Percentiles rank a stretch among this genome's conserved stretches.
Evolutionary conservation across 2,888 invertebrate genomes (phyloP).

Genomic region (Caenorhabditis angaria): DNA sequence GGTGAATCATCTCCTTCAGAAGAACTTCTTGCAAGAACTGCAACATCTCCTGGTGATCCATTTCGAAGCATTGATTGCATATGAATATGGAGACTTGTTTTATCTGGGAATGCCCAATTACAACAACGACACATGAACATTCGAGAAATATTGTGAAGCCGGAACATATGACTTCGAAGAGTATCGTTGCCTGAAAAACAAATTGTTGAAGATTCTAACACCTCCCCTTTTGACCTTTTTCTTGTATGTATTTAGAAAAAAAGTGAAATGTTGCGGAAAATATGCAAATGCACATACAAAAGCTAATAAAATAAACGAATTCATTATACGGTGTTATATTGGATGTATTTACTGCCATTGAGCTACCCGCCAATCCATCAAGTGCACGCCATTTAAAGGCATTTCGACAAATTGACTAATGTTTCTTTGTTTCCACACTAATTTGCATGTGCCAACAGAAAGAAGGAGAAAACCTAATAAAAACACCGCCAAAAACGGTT

Average conservation of each 20-base stretch:
- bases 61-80: constrained; percentile 65
- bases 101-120: constrained; percentile 72
- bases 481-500: neutral
- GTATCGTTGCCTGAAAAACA: constrained; percentile 71
- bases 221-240: too few relatives aligned
- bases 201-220: too few relatives aligned
- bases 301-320: neutral
- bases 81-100: constrained; percentile 67
- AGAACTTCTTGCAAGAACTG: constrained; percentile 63
- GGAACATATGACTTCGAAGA: constrained; percentile 71
- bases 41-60: constrained; percentile 65
- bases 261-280: neutral
- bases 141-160: constrained; percentile 70
- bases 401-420: constrained; percentile 1
- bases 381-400: constrained; percentile 5
- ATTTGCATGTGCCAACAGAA: constrained; percentile 1
- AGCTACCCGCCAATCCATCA: constrained; percentile 28
- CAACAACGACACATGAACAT: constrained; percentile 73
- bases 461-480: neutral
- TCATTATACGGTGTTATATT: neutral
- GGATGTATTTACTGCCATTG: neutral
- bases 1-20: constrained; percentile 53
- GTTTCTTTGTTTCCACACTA: neutral
- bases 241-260: too few relatives aligned
- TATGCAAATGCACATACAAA: neutral